phyloP scores from a whole-genome alignment of 1,140 invertebrate species.

The Capitella teleta region DNA sequence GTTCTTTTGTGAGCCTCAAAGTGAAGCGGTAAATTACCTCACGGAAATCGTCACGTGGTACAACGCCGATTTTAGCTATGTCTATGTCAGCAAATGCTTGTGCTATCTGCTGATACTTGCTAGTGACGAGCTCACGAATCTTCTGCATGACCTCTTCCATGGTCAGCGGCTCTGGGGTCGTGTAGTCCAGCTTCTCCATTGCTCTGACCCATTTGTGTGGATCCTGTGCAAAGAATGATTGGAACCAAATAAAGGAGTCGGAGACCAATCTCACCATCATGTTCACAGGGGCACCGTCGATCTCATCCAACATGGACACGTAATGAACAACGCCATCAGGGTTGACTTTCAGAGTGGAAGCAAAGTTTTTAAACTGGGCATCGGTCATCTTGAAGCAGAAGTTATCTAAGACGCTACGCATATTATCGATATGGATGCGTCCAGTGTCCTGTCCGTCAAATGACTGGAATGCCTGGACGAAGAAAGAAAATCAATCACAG shows the following conservation, averaged over 20 bases:
- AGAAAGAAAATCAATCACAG: slow-evolving; percentile 1
- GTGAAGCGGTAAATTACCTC: slow-evolving; percentile 22
- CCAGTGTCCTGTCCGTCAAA: slow-evolving; percentile 29
- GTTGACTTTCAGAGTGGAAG: slow-evolving; percentile 16
- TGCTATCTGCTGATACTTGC: slow-evolving; percentile 22
- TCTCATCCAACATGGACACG: neutral
- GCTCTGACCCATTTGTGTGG: too few relatives aligned
- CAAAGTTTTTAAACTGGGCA: slow-evolving; percentile 26
- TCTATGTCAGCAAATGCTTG: slow-evolving; percentile 26
- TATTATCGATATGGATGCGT: slow-evolving; percentile 21
- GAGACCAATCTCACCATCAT: too few relatives aligned
- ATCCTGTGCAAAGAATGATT: too few relatives aligned
- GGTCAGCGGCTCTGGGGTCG: too few relatives aligned
- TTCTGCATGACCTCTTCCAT: neutral
- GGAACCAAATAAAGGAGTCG: too few relatives aligned
- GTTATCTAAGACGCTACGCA: slow-evolving; percentile 27
- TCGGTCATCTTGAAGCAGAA: slow-evolving; percentile 33
- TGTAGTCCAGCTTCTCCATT: too few relatives aligned
- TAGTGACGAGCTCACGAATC: slow-evolving; percentile 21
- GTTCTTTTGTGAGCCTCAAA: slow-evolving; percentile 30
- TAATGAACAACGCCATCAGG: slow-evolving; percentile 25
- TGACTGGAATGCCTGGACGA: slow-evolving; percentile 27
- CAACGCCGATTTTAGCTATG: slow-evolving; percentile 32
- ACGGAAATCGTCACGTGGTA: slow-evolving; percentile 29
- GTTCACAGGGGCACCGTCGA: too few relatives aligned